These are phyloP conservation scores for Hypercompe scribonia DNA, from an alignment of 2,888 invertebrate genomes.

Conservation along the genomic window DNA sequence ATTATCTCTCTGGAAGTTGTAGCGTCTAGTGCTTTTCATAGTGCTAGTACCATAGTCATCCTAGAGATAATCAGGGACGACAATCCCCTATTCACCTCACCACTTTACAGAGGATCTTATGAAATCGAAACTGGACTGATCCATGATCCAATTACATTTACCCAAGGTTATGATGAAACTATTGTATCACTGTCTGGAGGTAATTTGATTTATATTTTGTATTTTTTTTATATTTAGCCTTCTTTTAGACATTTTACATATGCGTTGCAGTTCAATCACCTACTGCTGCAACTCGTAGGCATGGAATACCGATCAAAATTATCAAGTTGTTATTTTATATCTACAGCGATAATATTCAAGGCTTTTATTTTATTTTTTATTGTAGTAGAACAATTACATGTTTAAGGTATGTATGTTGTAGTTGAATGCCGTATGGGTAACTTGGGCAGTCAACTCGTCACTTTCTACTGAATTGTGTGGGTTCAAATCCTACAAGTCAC, in stretches of 20 bases:
- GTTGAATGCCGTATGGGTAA: too few species aligned
- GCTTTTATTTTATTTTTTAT: too few species aligned
- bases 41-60: constrained; percentile 61
- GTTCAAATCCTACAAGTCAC: too few species aligned
- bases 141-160: constrained; percentile 61
- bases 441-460: too few species aligned
- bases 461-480: too few species aligned
- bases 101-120: constrained; percentile 67
- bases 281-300: not conserved
- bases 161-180: constrained; percentile 69
- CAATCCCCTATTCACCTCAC: constrained; percentile 64
- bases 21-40: constrained; percentile 57
- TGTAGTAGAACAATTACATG: too few species aligned
- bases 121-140: constrained; percentile 54
- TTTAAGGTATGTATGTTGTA: too few species aligned
- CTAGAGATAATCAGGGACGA: constrained; percentile 74
- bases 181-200: constrained; percentile 67
- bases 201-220: constrained; percentile 44
- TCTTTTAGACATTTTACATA: too few species aligned
- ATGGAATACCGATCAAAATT: not conserved
- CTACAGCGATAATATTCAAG: not conserved
- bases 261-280: not conserved
- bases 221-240: too few species aligned
- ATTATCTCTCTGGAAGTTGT: constrained; percentile 63
- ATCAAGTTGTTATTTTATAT: not conserved